phyloP scores from a whole-genome alignment of 1,140 invertebrate species.

The Eulimnadia texana region DNA sequence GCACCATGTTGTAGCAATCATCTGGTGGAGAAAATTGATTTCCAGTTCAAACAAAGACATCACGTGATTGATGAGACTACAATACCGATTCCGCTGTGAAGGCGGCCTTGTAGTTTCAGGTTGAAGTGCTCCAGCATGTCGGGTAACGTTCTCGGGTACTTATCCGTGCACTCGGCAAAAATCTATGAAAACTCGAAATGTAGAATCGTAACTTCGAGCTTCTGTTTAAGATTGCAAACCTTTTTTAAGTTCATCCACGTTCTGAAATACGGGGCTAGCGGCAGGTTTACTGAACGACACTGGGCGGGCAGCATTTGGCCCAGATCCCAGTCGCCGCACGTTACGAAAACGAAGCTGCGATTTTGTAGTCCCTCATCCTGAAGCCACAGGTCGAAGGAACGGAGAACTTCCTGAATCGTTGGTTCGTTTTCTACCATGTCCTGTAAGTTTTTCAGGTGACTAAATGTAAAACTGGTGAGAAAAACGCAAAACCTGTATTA shows the following conservation, averaged over 20 bases:
- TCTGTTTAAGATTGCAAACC: constrained; percentile 20
- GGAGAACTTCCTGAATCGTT: constrained; percentile 26
- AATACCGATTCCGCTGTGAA: constrained; percentile 36
- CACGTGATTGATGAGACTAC: no score
- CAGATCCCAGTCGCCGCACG: constrained; percentile 49
- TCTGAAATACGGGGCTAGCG: constrained; percentile 33
- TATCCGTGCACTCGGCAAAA: constrained; percentile 23
- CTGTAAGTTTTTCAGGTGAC: constrained; percentile 22
- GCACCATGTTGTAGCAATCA: constrained; percentile 32
- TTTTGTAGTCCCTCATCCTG: constrained; percentile 26
- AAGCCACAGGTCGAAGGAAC: constrained; percentile 34
- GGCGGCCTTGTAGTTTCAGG: constrained; percentile 27
- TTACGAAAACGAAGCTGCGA: constrained; percentile 36
- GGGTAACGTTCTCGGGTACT: constrained; percentile 29
- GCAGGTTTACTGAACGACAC: constrained; percentile 33
- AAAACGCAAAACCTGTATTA: constrained; percentile 30
- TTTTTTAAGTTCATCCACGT: constrained; percentile 46
- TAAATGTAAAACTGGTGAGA: no score
- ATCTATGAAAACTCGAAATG: constrained; percentile 23
- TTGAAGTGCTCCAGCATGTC: constrained; percentile 27
- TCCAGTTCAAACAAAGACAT: neutral
- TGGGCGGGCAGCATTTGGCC: constrained; percentile 41
- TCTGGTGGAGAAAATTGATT: constrained; percentile 24
- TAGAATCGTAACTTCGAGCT: neutral
- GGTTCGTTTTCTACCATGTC: constrained; percentile 32